Percentiles rank a stretch among this genome's conserved stretches.
Conservation (phyloP, 2,113 vertebrate genomes). For the Cyphomyrus discorhynchus region DNA sequence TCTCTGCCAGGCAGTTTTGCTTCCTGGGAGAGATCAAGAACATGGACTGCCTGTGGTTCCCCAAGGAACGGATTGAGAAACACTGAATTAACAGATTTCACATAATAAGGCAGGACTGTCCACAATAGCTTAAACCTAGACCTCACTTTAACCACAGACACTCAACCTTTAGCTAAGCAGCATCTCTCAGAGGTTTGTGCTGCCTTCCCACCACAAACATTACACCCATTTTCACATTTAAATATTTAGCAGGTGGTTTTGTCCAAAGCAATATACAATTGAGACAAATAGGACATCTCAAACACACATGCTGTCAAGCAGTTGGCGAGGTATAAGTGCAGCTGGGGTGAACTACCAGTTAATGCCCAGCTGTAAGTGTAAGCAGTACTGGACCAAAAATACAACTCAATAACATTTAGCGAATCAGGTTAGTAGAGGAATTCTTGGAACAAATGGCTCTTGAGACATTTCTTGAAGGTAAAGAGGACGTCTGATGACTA, state of each 20-base stretch:
- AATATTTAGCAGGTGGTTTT: not conserved
- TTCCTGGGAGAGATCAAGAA: too few relatives aligned
- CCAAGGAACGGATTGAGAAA: too few relatives aligned
- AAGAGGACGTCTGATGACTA: too few relatives aligned
- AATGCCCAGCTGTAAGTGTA: not conserved
- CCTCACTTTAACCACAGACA: not conserved
- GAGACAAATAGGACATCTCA: not conserved
- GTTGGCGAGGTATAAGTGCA: not conserved
- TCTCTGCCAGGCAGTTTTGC: too few relatives aligned
- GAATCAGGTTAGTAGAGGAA: not conserved
- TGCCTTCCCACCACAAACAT: not conserved
- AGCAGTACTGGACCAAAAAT: not conserved
- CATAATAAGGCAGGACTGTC: not conserved
- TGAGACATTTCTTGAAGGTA: not conserved
- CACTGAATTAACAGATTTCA: not conserved
- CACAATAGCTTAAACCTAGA: not conserved
- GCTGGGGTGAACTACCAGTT: not conserved
- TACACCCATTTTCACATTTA: not conserved
- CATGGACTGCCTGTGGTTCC: too few relatives aligned
- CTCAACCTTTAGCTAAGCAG: not conserved
- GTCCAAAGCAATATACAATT: not conserved
- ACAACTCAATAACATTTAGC: not conserved
- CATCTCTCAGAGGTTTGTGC: not conserved
- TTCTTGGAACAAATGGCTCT: not conserved
- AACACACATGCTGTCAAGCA: not conserved